These are phyloP conservation scores for Psylliodes chrysocephalus DNA, from an alignment of 2,888 invertebrate genomes.

Conservation along the genomic window DNA sequence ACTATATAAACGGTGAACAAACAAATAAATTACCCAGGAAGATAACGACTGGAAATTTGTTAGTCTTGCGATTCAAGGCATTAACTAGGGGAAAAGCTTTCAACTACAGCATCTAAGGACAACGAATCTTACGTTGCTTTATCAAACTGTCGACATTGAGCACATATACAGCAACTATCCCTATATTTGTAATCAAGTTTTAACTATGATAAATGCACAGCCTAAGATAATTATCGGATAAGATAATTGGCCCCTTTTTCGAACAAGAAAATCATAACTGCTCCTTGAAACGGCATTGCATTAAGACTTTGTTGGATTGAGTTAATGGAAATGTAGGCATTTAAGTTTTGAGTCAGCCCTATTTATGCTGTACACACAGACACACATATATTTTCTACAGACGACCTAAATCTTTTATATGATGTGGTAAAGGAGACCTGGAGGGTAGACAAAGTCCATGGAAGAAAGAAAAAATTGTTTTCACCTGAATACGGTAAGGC, in stretches of 20 bases:
- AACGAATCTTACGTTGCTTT: background rate
- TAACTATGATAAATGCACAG: too few relatives aligned
- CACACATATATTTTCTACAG: background rate
- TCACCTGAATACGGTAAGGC: slow-evolving; percentile 9
- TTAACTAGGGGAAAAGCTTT: too few relatives aligned
- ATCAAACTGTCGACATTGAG: background rate
- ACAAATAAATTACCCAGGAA: background rate
- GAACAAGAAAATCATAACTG: background rate
- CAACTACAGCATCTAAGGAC: too few relatives aligned
- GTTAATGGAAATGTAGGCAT: background rate
- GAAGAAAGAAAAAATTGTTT: background rate
- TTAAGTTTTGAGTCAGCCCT: background rate
- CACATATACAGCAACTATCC: background rate
- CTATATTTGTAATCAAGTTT: background rate
- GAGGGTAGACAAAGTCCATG: background rate
- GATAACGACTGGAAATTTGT: background rate
- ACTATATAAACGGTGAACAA: background rate
- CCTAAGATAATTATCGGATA: too few relatives aligned
- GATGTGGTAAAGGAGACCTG: slow-evolving; percentile 16
- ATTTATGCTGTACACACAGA: background rate
- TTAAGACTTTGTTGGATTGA: background rate
- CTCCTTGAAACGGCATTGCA: background rate
- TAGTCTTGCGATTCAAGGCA: background rate
- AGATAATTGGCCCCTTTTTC: too few relatives aligned
- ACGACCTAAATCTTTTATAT: slow-evolving; percentile 11